phyloP scores from a whole-genome alignment of 2,888 invertebrate genomes.

The Trissolcus japonicus region DNA sequence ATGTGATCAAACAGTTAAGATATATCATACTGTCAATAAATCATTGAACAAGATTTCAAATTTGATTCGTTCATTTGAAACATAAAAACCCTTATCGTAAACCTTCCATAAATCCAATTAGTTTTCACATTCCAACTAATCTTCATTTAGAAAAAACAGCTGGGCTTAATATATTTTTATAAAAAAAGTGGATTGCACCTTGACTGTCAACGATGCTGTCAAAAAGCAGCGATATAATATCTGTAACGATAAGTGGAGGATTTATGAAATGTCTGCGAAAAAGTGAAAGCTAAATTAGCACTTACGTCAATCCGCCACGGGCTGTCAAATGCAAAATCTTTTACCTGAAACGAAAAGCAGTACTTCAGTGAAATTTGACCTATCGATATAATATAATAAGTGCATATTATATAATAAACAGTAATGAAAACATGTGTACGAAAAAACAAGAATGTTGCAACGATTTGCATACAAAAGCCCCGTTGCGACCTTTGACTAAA shows the following conservation, averaged over 20 bases:
- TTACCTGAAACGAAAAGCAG: constrained; percentile 38
- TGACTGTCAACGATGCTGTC: constrained; percentile 12
- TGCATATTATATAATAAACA: background rate
- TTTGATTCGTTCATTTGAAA: too few species aligned
- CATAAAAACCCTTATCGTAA: too few species aligned
- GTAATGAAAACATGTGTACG: background rate
- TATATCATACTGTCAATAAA: too few species aligned
- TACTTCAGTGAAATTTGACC: constrained; percentile 17
- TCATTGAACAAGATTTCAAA: too few species aligned
- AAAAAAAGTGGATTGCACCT: too few species aligned
- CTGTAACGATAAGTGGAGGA: background rate
- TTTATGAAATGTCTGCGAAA: constrained; percentile 16
- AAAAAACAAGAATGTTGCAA: background rate
- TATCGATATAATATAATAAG: background rate
- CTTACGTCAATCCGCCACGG: constrained; percentile 24
- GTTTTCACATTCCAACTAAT: too few species aligned
- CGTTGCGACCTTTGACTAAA: too few species aligned
- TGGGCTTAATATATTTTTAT: too few species aligned
- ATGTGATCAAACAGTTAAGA: too few species aligned
- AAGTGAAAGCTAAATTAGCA: constrained; percentile 40
- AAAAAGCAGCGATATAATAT: background rate
- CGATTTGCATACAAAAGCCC: too few species aligned
- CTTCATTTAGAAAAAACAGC: too few species aligned
- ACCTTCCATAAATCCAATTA: too few species aligned
- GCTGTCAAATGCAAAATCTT: constrained; percentile 23